Conservation (phyloP, 2,113 vertebrate genomes). For the Recurvirostra avosetta region DNA sequence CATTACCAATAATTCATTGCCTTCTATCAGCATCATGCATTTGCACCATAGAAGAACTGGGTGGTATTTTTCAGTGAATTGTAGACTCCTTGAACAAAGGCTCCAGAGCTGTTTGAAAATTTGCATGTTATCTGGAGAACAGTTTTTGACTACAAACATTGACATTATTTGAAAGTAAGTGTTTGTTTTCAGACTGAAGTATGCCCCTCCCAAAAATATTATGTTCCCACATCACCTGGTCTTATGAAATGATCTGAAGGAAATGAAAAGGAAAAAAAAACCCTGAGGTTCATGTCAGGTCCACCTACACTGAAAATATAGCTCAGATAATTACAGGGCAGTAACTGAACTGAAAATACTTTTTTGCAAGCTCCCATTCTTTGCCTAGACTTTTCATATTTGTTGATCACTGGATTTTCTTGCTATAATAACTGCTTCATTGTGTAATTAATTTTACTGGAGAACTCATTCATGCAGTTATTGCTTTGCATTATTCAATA, state of each 20-base stretch:
- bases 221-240: background rate
- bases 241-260: background rate
- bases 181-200: background rate
- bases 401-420: background rate
- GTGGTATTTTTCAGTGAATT: background rate
- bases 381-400: background rate
- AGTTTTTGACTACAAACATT: background rate
- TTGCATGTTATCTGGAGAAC: background rate
- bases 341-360: background rate
- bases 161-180: background rate
- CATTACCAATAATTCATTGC: background rate
- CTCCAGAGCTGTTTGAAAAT: background rate
- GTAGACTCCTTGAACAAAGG: background rate
- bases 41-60: background rate
- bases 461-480: background rate
- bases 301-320: background rate
- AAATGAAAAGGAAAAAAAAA: background rate
- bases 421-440: background rate
- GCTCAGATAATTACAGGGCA: background rate
- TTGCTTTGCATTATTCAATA: background rate
- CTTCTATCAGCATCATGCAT: background rate
- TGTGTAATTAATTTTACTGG: background rate
- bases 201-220: background rate
- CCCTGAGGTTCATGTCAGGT: background rate
- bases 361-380: background rate